Conservation (phyloP, 2,888 invertebrate genomes). For the Agonopterix arenella region DNA sequence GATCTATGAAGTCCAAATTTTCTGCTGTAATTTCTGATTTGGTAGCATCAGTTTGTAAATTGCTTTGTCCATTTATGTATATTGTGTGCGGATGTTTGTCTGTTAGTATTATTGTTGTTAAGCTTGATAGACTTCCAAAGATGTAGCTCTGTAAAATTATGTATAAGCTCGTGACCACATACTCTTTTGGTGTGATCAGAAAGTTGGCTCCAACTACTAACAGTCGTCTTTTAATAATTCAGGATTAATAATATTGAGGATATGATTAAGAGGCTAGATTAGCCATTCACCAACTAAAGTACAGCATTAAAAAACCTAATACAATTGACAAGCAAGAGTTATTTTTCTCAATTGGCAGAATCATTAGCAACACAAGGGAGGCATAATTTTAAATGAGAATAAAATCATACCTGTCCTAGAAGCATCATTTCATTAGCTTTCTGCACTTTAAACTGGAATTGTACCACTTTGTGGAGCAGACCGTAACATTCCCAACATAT, state of each 20-base stretch:
- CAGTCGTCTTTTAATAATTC: too few relatives aligned
- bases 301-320: too few relatives aligned
- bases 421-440: constrained; percentile 19
- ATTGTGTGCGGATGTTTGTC: constrained; percentile 3
- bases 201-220: too few relatives aligned
- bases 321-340: too few relatives aligned
- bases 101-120: constrained; percentile 11
- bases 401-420: constrained; percentile 18
- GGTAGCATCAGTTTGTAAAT: constrained; percentile 7
- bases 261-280: too few relatives aligned
- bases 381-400: background rate
- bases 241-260: too few relatives aligned
- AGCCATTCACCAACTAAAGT: too few relatives aligned
- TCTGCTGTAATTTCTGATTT: background rate
- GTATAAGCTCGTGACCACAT: too few relatives aligned
- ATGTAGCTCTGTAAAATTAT: constrained; percentile 14
- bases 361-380: background rate
- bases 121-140: constrained; percentile 13
- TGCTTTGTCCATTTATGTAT: constrained; percentile 13
- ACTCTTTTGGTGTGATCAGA: too few relatives aligned
- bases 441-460: constrained; percentile 17
- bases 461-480: constrained; percentile 14
- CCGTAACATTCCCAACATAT: constrained; percentile 36
- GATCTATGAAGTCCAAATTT: background rate
- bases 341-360: background rate